phyloP scores from a whole-genome alignment of 2,113 vertebrate genomes.

The Hemibagrus wyckioides region DNA sequence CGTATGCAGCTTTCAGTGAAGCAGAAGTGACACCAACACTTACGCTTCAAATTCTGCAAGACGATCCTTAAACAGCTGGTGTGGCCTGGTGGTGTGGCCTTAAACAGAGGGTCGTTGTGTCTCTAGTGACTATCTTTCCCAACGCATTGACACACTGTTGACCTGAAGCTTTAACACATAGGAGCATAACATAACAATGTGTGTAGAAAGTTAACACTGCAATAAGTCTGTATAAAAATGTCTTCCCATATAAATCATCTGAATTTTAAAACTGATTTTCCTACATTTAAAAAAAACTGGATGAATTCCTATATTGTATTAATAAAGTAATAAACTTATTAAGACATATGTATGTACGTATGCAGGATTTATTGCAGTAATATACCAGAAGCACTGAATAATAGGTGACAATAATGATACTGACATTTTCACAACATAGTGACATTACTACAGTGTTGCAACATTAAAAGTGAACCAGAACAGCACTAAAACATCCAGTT shows the following conservation, averaged over 20 bases:
- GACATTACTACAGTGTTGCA: neutral
- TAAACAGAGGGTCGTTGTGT: neutral
- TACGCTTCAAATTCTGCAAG: constrained; percentile 19
- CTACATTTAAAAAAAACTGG: neutral
- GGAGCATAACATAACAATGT: neutral
- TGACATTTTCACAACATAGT: neutral
- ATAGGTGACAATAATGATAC: neutral
- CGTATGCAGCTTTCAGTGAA: constrained; percentile 28
- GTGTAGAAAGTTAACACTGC: neutral
- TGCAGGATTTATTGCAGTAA: neutral
- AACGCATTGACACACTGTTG: neutral
- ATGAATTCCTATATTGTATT: neutral
- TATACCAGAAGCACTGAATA: neutral
- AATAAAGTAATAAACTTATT: neutral
- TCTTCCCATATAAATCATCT: neutral
- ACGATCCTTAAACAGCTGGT: constrained; percentile 9
- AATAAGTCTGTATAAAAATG: neutral
- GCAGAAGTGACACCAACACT: constrained; percentile 19
- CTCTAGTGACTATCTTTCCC: neutral
- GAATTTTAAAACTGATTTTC: neutral
- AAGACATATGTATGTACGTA: neutral
- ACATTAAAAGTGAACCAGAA: neutral
- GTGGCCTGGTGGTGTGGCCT: neutral
- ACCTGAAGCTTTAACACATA: constrained; percentile 7
- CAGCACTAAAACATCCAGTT: neutral